Percentiles rank a stretch among this genome's conserved stretches.
These are phyloP conservation scores for Tetragnatha versicolor DNA, from an alignment of 1,140 invertebrate genomes.

Conservation along the genomic window DNA sequence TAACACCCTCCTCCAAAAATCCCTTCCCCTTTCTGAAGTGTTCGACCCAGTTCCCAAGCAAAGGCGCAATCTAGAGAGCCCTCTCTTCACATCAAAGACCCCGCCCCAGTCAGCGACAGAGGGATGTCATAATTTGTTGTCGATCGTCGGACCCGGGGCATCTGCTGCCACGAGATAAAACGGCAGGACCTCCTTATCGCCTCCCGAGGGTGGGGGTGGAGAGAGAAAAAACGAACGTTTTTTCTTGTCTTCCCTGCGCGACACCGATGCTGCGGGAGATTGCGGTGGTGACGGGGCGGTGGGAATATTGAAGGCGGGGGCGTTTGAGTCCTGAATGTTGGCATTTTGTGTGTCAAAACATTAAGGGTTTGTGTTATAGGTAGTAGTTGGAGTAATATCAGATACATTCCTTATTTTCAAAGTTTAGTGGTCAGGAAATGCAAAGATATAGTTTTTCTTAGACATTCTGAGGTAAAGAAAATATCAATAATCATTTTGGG, in stretches of 20 bases:
- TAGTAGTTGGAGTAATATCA: too few species aligned
- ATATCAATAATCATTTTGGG: too few species aligned
- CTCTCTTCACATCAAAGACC: slow-evolving; percentile 35
- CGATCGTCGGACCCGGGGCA: slow-evolving; percentile 30
- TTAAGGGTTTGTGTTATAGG: too few species aligned
- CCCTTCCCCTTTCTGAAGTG: too few species aligned
- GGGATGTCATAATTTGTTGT: slow-evolving; percentile 52
- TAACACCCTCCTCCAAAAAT: too few species aligned
- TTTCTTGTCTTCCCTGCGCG: slow-evolving; percentile 22
- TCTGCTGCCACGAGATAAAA: slow-evolving; percentile 44
- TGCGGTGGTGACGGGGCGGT: neutral
- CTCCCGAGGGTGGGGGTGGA: slow-evolving; percentile 8
- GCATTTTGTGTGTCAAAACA: too few species aligned
- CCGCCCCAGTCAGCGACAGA: slow-evolving; percentile 36
- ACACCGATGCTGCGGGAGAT: slow-evolving; percentile 32
- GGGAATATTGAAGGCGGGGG: slow-evolving; percentile 1
- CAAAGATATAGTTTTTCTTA: too few species aligned
- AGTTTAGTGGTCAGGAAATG: too few species aligned
- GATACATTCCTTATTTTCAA: too few species aligned
- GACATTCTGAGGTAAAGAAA: too few species aligned
- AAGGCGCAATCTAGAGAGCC: too few species aligned
- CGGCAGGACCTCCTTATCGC: slow-evolving; percentile 17
- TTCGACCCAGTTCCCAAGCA: too few species aligned
- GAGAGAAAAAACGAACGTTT: neutral
- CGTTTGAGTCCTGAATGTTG: neutral